These are phyloP conservation scores for Amitus sp. DNA, from an alignment of 2,888 invertebrate species.

Conservation along the genomic window DNA sequence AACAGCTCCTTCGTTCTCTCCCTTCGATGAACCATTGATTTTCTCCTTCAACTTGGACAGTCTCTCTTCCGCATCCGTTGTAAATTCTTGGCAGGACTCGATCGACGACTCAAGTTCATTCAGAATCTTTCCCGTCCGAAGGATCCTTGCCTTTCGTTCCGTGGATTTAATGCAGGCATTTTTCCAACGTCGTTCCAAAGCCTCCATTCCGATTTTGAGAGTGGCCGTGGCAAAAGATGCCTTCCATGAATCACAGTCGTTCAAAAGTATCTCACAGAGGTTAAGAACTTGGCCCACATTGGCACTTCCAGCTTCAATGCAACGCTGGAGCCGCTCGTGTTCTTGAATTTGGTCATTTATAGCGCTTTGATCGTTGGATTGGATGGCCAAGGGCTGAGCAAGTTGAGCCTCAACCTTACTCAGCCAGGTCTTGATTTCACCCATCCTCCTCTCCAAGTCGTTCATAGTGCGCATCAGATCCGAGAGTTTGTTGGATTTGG, in stretches of 20 bases:
- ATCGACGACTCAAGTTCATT: constrained; percentile 71
- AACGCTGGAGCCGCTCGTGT: constrained; percentile 78
- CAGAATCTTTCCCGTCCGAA: constrained; percentile 71
- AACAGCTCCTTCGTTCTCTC: constrained; percentile 71
- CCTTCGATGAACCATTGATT: constrained; percentile 69
- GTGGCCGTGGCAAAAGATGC: constrained; percentile 78
- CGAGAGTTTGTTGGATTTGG: constrained; percentile 76
- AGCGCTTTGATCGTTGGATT: constrained; percentile 72
- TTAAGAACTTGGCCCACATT: constrained; percentile 83
- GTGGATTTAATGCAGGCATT: constrained; percentile 78
- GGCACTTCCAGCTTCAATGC: constrained; percentile 80
- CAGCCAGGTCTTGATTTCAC: constrained; percentile 78
- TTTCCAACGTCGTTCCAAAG: constrained; percentile 83
- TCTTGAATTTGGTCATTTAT: constrained; percentile 77
- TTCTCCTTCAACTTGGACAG: constrained; percentile 72
- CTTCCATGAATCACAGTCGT: constrained; percentile 78
- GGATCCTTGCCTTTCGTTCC: constrained; percentile 76
- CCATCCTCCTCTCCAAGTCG: constrained; percentile 77
- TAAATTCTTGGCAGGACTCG: constrained; percentile 71
- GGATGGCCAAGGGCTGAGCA: constrained; percentile 75
- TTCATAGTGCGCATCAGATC: constrained; percentile 78
- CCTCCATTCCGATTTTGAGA: constrained; percentile 74
- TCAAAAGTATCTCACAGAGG: constrained; percentile 80
- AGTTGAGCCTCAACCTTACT: constrained; percentile 78
- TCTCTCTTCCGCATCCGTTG: constrained; percentile 73